Evolutionary conservation across 2,797 vertebrate genomes (phyloP).

Genomic region (Tolypeutes matacus): DNA sequence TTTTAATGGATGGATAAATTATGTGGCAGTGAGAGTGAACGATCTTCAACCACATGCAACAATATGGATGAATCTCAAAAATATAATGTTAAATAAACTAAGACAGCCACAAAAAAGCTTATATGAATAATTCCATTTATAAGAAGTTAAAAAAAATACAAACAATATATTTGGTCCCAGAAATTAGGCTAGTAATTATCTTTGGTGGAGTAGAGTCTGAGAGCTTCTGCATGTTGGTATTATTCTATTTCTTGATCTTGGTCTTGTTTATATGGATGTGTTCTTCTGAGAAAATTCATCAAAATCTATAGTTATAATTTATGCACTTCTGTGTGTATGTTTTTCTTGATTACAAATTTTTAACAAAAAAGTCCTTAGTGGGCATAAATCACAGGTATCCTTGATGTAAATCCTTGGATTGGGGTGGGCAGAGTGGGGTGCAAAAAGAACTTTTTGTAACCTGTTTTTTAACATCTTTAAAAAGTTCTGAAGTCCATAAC

Average conservation of each 20-base stretch:
- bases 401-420: background rate
- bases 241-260: background rate
- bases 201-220: background rate
- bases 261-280: background rate
- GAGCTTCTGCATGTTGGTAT: background rate
- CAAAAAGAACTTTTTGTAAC: too few species aligned
- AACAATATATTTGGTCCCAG: background rate
- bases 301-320: background rate
- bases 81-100: background rate
- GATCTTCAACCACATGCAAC: too few species aligned
- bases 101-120: background rate
- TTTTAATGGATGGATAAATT: background rate
- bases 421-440: too few species aligned
- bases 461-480: background rate
- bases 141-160: background rate
- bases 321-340: background rate
- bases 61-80: background rate
- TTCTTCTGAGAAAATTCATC: background rate
- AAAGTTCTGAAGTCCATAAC: background rate
- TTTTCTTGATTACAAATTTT: background rate
- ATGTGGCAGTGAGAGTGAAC: background rate
- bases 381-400: background rate
- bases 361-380: background rate
- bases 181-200: background rate
- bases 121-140: background rate